A percentile compares a stretch with the other conserved stretches of the same genome.
These are phyloP conservation scores for Morone saxatilis DNA, from an alignment of 2,113 vertebrate genomes.

Conservation along the genomic window DNA sequence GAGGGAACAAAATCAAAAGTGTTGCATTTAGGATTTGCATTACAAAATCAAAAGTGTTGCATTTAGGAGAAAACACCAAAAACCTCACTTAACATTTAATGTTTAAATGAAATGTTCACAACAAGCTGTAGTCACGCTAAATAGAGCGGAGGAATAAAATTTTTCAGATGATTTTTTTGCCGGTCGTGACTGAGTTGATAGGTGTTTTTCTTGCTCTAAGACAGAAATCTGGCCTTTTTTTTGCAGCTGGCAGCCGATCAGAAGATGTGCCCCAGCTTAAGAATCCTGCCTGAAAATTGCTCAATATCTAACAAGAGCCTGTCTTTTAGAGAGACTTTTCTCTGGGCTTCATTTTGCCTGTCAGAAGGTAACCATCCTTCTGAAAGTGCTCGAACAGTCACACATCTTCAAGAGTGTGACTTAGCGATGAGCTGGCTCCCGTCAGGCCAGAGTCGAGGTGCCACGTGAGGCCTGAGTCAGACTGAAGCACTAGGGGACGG, in stretches of 20 bases:
- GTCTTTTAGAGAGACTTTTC: conserved; percentile 13
- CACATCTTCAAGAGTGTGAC: conserved; percentile 71
- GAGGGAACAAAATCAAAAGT: too few species aligned
- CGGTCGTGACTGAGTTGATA: background rate
- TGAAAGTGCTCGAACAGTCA: conserved; percentile 50
- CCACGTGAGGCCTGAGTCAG: conserved; percentile 73
- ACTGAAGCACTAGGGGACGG: conserved; percentile 14
- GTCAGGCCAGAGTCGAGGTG: conserved; percentile 63
- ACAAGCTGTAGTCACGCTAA: background rate
- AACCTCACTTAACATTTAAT: background rate
- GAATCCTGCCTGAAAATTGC: conserved; percentile 21
- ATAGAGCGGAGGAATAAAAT: background rate
- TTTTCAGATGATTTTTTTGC: background rate
- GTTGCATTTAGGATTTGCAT: too few species aligned
- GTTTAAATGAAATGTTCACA: background rate
- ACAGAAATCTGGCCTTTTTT: conserved; percentile 1
- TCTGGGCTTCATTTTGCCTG: conserved; percentile 10
- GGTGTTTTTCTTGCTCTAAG: background rate
- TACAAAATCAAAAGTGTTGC: background rate
- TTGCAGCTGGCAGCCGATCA: background rate
- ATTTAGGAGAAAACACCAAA: background rate
- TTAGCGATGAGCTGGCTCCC: conserved; percentile 66
- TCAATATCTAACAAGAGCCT: conserved; percentile 14
- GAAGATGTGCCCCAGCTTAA: background rate
- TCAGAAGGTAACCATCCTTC: conserved; percentile 30